These are phyloP conservation scores for Drosophila demipolita DNA, from an alignment of 2,888 invertebrate species.

Conservation along the genomic window DNA sequence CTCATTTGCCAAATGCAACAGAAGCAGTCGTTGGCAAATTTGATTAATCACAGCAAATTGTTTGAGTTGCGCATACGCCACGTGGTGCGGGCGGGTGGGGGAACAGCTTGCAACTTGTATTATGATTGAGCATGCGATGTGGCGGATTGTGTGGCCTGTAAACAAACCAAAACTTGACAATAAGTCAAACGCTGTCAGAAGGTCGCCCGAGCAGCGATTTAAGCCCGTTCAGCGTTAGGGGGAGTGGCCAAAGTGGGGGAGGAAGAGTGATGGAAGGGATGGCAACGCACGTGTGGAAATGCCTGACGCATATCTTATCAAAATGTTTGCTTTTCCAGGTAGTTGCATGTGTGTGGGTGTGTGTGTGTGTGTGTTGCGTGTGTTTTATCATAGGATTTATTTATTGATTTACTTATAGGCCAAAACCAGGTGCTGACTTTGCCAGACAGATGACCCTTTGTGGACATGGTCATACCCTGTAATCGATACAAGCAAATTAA, in stretches of 20 bases:
- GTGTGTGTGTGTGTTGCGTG: too few relatives aligned
- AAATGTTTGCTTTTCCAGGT: conserved; percentile 17
- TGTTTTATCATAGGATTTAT: conserved; percentile 61
- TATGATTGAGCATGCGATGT: conserved; percentile 58
- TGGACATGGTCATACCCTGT: conserved; percentile 1
- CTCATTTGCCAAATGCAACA: conserved; percentile 56
- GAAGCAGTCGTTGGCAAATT: conserved; percentile 27
- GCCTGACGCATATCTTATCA: conserved; percentile 41
- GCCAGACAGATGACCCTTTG: conserved; percentile 28
- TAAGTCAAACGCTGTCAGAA: conserved; percentile 55
- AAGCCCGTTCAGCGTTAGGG: not conserved
- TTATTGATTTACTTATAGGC: conserved; percentile 77
- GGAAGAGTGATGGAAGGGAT: not conserved
- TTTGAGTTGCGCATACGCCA: conserved; percentile 30
- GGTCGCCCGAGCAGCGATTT: conserved; percentile 6
- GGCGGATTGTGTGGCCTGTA: conserved; percentile 26
- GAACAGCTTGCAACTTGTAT: conserved; percentile 19
- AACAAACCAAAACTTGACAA: conserved; percentile 33
- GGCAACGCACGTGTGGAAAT: conserved; percentile 26
- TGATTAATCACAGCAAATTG: conserved; percentile 46
- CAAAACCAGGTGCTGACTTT: conserved; percentile 53
- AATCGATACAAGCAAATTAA: not conserved
- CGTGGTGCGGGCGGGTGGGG: not conserved
- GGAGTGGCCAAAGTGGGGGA: not conserved
- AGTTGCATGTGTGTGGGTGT: not conserved